Base-by-base conservation (phyloP, 2,113 vertebrate genomes). In the Nycticorax nycticorax region DNA sequence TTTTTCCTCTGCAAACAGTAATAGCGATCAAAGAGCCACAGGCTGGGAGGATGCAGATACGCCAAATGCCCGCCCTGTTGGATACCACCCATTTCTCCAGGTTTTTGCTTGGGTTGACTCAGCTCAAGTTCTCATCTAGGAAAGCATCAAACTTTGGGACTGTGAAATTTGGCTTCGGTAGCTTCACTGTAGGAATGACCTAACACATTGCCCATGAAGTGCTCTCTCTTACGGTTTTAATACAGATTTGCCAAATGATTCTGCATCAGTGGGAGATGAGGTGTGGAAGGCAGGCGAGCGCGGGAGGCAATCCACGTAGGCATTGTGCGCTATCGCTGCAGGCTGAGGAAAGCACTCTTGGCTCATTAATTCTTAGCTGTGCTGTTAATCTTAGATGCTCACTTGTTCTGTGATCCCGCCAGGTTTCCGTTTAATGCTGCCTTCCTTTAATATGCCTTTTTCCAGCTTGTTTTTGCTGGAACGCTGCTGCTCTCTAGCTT, bases 401-500 rank as follows among this genome's bases (percentile, higher is more conserved):
- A 33, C 73, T 91, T 72, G 80, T 72, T 84, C 66, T 55, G 43
- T 10, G 33, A 95, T 89, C 84, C 69, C 0, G 0, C 66, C 43
- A 81, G 60, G 82, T 79, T 79, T 89, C 53, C 47, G 9, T 92
- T 81, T 82, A 72, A 76, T 83, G 23, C 50, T 37, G 26, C 60
- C 41, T 53, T 52, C 45, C 45, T 33, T 8, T 12, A 82, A 56
- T 37, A 41, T 23, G 53, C 37, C 33, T 27, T n/a, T 41, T 32
- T 3, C 35, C 82, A 63, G 62, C 41, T 75, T 76, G 7, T 23
- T 78, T 95, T 73, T 24, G 0, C 78, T 94, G 86, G 93, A 96
- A n/a, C 41, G 0, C 85, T 96, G 76, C 93, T 96, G 96, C 97
- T 96, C 96, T 95, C 96, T 97, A 94, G 93, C 95, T 95, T 84